phyloP scores from a whole-genome alignment of 64 coral and sea anemone species.

The Acropora tenuis region DNA sequence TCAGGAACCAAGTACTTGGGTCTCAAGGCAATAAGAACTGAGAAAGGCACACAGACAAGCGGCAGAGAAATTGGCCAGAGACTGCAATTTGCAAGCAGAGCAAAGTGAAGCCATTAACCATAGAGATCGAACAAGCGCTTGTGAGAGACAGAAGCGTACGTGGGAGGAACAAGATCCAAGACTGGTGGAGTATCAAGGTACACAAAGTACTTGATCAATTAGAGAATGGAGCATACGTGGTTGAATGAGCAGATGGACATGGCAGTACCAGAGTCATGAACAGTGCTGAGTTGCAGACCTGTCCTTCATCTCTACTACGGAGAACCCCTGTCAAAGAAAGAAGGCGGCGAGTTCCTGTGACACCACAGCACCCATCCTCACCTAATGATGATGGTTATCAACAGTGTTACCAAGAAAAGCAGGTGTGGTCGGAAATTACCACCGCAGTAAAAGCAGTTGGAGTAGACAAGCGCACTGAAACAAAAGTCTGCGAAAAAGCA shows the following conservation, averaged over 20 bases:
- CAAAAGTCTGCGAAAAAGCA: too few relatives aligned
- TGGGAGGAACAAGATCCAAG: constrained; percentile 57
- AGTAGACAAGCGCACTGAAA: too few relatives aligned
- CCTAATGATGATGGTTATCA: too few relatives aligned
- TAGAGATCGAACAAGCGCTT: constrained; percentile 2
- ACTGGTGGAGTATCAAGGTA: constrained; percentile 37
- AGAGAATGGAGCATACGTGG: constrained; percentile 52
- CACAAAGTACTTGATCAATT: constrained; percentile 54
- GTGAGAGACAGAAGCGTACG: constrained; percentile 6
- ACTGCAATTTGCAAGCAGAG: constrained; percentile 12
- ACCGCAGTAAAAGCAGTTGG: too few relatives aligned
- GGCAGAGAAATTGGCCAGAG: constrained; percentile 29
- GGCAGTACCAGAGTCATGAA: constrained; percentile 29
- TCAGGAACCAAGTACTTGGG: background rate
- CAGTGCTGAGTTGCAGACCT: constrained; percentile 46
- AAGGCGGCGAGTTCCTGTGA: too few relatives aligned
- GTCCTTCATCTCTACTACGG: background rate
- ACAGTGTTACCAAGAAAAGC: too few relatives aligned
- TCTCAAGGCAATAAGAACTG: background rate
- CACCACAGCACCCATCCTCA: too few relatives aligned
- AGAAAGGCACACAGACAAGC: constrained; percentile 7
- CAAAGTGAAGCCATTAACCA: constrained; percentile 4
- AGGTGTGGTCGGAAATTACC: too few relatives aligned
- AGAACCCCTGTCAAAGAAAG: too few relatives aligned
- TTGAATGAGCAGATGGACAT: constrained; percentile 63